These are phyloP conservation scores for Aromia moschata DNA, from an alignment of 2,888 invertebrate genomes.

Conservation along the genomic window DNA sequence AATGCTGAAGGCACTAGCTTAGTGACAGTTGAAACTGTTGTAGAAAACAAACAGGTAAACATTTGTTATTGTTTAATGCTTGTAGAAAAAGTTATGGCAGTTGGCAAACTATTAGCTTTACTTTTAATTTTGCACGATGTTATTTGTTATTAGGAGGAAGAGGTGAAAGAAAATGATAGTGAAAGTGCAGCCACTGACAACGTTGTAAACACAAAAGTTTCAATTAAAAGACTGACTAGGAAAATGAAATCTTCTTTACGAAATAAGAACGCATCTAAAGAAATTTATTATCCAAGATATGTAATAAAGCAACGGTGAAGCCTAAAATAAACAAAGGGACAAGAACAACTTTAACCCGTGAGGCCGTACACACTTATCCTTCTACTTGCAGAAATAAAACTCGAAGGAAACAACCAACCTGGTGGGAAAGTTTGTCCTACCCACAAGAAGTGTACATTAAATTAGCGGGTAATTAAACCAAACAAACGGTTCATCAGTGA, in stretches of 20 bases:
- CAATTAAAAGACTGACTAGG: conserved; percentile 51
- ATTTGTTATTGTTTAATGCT: conserved; percentile 37
- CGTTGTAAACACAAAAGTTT: conserved; percentile 60
- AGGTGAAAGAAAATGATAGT: conserved; percentile 61
- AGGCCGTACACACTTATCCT: conserved; percentile 42
- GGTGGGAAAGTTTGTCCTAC: conserved; percentile 77
- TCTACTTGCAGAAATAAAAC: conserved; percentile 40
- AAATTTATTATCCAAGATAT: conserved; percentile 52
- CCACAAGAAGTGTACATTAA: conserved; percentile 85
- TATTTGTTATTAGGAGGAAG: conserved; percentile 44
- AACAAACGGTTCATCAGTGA: conserved; percentile 83
- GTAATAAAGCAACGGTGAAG: conserved; percentile 47
- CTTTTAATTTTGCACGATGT: background rate
- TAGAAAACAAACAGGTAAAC: conserved; percentile 61
- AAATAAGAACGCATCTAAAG: conserved; percentile 51
- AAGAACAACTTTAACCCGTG: conserved; percentile 41
- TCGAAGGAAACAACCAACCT: conserved; percentile 54
- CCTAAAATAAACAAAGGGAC: conserved; percentile 43
- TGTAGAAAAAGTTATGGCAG: conserved; percentile 3
- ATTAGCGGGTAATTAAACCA: conserved; percentile 86
- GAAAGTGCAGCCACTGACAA: conserved; percentile 61
- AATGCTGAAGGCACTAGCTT: conserved; percentile 53
- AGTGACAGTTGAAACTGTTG: conserved; percentile 58
- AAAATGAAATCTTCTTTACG: conserved; percentile 51
- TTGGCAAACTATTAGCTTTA: background rate